A percentile compares a stretch with the other conserved stretches of the same genome.
phyloP scores from a whole-genome alignment of 2,888 invertebrate species.

The Cheilosia vulpina region DNA sequence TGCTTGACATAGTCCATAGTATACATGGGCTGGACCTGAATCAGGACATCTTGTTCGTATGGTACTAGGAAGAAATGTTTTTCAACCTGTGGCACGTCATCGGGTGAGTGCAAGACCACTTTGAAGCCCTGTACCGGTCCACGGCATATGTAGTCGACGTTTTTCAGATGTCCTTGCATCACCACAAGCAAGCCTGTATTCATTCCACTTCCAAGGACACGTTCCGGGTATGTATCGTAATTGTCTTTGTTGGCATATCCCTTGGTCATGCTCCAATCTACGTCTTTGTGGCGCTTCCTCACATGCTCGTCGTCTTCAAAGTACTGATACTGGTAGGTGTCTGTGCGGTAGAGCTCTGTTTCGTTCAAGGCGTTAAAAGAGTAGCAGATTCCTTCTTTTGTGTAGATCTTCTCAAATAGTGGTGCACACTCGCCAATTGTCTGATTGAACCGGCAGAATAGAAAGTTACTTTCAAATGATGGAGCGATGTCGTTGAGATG shows the following conservation, averaged over 20 bases:
- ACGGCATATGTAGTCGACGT: constrained; percentile 88
- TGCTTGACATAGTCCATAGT: constrained; percentile 87
- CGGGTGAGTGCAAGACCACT: constrained; percentile 83
- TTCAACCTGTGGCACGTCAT: constrained; percentile 82
- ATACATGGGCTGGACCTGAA: constrained; percentile 89
- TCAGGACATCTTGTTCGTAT: constrained; percentile 88
- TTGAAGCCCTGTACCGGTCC: constrained; percentile 90
- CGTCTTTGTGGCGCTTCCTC: constrained; percentile 71
- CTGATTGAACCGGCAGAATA: constrained; percentile 10
- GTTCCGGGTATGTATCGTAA: constrained; percentile 87
- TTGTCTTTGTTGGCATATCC: constrained; percentile 85
- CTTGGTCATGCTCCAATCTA: constrained; percentile 87
- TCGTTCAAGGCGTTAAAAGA: constrained; percentile 41
- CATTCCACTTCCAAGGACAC: constrained; percentile 88
- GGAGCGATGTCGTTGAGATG: neutral
- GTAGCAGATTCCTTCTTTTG: constrained; percentile 44
- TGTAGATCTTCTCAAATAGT: constrained; percentile 32
- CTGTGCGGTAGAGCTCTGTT: constrained; percentile 21
- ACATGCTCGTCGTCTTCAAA: constrained; percentile 9
- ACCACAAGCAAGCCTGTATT: constrained; percentile 87
- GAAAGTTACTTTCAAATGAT: neutral
- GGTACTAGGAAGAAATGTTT: constrained; percentile 89
- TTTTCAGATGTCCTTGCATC: constrained; percentile 85
- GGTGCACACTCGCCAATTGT: neutral
- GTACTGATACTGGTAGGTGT: constrained; percentile 23